These are phyloP conservation scores for Mormyrus lacerda DNA, from an alignment of 2,113 vertebrate species.

Conservation along the genomic window DNA sequence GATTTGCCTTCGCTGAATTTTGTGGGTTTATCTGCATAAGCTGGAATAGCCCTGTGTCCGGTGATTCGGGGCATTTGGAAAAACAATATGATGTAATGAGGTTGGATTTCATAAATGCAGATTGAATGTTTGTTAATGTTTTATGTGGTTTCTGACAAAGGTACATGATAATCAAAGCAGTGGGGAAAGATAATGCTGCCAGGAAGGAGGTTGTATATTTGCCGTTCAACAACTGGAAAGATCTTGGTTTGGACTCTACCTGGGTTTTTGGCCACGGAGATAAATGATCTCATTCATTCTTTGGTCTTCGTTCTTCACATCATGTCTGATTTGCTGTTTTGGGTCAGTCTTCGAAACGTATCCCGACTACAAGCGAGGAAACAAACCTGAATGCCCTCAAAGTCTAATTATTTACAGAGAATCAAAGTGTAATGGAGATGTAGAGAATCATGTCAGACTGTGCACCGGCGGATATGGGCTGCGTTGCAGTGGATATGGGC, in stretches of 20 bases:
- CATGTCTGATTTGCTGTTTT: slow-evolving; percentile 31
- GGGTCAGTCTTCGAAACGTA: slow-evolving; percentile 13
- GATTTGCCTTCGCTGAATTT: background rate
- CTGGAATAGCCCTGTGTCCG: background rate
- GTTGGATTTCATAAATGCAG: background rate
- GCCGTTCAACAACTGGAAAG: slow-evolving; percentile 27
- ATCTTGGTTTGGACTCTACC: slow-evolving; percentile 31
- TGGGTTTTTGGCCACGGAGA: slow-evolving; percentile 45
- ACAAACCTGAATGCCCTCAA: background rate
- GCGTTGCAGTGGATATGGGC: too few relatives aligned
- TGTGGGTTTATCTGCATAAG: background rate
- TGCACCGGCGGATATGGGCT: too few relatives aligned
- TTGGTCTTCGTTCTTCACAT: slow-evolving; percentile 31
- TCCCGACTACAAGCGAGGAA: background rate
- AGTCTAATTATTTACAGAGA: slow-evolving; percentile 13
- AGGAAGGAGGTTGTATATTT: slow-evolving; percentile 5
- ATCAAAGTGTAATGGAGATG: slow-evolving; percentile 1
- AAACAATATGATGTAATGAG: slow-evolving; percentile 3
- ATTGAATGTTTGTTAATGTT: background rate
- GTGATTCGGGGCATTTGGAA: background rate
- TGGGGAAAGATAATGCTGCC: slow-evolving; percentile 20
- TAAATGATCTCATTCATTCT: slow-evolving; percentile 45
- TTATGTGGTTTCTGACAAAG: background rate
- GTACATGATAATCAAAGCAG: background rate
- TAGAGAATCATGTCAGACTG: background rate